Evolutionary conservation across 2,113 vertebrate genomes (phyloP).

Genomic region (Halcyon malimbica): DNA sequence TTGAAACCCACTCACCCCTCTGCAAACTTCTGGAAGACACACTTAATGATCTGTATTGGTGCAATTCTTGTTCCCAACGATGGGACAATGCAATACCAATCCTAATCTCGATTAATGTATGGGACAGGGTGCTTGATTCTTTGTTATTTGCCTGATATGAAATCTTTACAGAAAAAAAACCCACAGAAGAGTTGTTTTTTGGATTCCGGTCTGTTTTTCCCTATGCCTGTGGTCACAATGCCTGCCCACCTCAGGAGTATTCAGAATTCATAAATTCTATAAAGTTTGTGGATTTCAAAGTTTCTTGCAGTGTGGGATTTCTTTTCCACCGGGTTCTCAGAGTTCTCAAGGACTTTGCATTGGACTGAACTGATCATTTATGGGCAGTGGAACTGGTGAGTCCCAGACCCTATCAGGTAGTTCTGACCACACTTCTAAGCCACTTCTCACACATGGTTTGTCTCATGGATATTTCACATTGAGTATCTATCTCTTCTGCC

Average conservation of each 20-base stretch:
- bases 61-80: neutral
- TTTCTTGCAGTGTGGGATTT: neutral
- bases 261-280: neutral
- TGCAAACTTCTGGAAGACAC: neutral
- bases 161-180: neutral
- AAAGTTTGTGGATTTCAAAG: neutral
- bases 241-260: neutral
- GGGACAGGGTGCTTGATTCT: neutral
- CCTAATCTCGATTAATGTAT: neutral
- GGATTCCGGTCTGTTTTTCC: neutral
- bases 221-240: neutral
- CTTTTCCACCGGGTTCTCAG: neutral
- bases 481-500: neutral
- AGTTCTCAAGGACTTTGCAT: neutral
- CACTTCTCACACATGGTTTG: neutral
- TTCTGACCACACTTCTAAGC: neutral
- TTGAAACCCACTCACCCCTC: neutral
- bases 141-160: neutral
- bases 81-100: neutral
- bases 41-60: neutral
- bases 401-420: neutral
- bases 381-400: neutral
- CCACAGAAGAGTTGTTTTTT: neutral
- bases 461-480: neutral
- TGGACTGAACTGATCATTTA: neutral